Base-by-base conservation (phyloP, 2,888 invertebrate species). In the Megalurothrips usitatus region DNA sequence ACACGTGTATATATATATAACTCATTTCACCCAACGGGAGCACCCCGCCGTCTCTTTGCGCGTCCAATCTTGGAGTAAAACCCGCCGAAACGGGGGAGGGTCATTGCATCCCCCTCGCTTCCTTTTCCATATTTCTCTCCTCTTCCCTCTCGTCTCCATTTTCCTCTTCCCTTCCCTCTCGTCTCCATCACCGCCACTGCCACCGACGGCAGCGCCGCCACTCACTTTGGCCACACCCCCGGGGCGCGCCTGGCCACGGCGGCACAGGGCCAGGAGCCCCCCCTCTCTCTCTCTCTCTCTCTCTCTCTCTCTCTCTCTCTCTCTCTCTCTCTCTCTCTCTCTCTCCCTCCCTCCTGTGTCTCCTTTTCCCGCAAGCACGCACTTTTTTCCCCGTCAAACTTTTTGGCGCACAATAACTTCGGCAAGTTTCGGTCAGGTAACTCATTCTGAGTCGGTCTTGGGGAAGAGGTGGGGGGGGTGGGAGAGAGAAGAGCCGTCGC, bases 361-460 rank as follows among this genome's bases (percentile, higher is more conserved):
- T n/a, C n/a, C n/a, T n/a, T 52, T 43, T 43, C 34, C 34, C 34
- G 34, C 34, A 43, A 52, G 52, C 52, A 52, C 52, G 52, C 52
- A 52, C 52, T 52, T 52, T 52, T 52, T 52, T 9, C 52, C 34
- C 34, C 52, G 52, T 52, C 52, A 52, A 52, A 52, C 52, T 52
- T 52, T 52, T 52, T 52, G 52, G 52, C 52, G 52, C 52, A 23
- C 68, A 68, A 68, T 68, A 68, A 68, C 68, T 68, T 68, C 9
- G 68, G 68, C 68, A 68, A 68, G 68, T 68, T 68, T 68, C 68
- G 68, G 68, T 68, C 68, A 68, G 68, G 68, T 68, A 68, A 68
- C 68, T 68, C 68, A 68, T 68, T 68, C 23, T 4, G 68, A 58
- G 58, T 52, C 52, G 52, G n/a, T n/a, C n/a, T n/a, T n/a, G n/a